These are phyloP conservation scores for Drosophila eohydei DNA, from an alignment of 2,888 invertebrate species.

Conservation along the genomic window DNA sequence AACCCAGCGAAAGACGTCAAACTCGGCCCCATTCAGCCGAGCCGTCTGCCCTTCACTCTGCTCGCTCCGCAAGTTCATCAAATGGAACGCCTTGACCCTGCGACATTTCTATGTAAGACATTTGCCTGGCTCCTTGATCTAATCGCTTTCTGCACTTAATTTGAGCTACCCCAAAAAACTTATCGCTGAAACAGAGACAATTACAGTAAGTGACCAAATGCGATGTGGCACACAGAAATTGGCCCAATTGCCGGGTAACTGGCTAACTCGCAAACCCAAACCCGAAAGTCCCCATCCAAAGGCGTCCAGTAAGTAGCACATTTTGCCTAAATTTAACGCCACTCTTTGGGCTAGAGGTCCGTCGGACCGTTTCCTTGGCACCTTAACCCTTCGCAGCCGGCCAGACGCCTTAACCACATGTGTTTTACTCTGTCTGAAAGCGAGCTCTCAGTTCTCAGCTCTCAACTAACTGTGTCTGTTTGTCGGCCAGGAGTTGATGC, in stretches of 20 bases:
- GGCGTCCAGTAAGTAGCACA: conserved; percentile 58
- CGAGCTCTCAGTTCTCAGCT: conserved; percentile 13
- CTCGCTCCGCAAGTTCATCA: conserved; percentile 54
- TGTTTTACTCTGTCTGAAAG: conserved; percentile 47
- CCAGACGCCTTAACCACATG: conserved; percentile 67
- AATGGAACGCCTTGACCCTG: conserved; percentile 62
- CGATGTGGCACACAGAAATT: conserved; percentile 39
- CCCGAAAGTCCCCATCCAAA: background rate
- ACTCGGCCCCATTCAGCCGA: background rate
- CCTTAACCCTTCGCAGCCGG: conserved; percentile 69
- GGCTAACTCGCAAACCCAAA: conserved; percentile 11
- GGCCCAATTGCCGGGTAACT: conserved; percentile 36
- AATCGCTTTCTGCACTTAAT: conserved; percentile 77
- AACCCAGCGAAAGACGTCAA: conserved; percentile 11
- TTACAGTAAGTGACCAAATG: conserved; percentile 73
- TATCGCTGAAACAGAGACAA: conserved; percentile 59
- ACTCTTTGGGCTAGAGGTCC: conserved; percentile 6
- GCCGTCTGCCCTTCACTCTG: background rate
- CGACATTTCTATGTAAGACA: conserved; percentile 9
- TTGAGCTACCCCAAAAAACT: conserved; percentile 47
- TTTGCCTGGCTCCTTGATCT: conserved; percentile 19
- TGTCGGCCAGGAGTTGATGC: conserved; percentile 26
- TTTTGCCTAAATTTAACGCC: conserved; percentile 61
- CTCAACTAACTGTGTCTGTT: conserved; percentile 41
- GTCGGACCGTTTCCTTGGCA: conserved; percentile 19